Evolutionary conservation across 2,888 invertebrate genomes (phyloP).

Genomic region (Crematogaster levior): DNA sequence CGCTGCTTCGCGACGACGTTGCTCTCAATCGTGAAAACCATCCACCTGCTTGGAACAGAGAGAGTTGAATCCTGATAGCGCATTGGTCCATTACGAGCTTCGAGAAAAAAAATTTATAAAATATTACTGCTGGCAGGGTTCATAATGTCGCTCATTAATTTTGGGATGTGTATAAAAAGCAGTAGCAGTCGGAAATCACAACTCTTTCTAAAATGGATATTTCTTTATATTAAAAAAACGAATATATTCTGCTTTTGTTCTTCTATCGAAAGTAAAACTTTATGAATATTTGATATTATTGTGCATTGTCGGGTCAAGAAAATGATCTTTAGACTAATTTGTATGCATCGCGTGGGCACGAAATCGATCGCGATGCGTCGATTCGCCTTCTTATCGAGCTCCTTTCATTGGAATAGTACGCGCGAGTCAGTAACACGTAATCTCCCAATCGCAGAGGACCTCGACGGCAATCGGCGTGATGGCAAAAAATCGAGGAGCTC

Average conservation of each 20-base stretch:
- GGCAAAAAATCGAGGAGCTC: conserved; percentile 68
- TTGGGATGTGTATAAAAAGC: background rate
- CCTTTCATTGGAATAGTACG: conserved; percentile 67
- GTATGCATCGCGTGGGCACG: conserved; percentile 61
- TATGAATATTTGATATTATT: conserved; percentile 25
- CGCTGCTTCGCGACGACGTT: conserved; percentile 13
- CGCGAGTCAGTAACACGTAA: conserved; percentile 56
- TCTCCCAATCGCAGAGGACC: conserved; percentile 53
- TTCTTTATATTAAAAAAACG: background rate
- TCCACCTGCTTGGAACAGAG: background rate
- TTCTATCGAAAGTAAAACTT: background rate
- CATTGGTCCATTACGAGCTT: background rate
- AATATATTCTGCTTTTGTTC: background rate
- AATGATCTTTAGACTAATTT: conserved; percentile 23
- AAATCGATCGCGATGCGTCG: conserved; percentile 67
- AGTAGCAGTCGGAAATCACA: too few species aligned
- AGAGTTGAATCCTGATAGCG: background rate
- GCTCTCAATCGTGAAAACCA: conserved; percentile 17
- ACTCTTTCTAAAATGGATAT: too few species aligned
- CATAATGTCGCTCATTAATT: background rate
- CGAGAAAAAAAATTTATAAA: background rate
- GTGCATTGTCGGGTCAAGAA: background rate
- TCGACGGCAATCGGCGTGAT: conserved; percentile 52
- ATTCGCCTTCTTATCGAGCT: conserved; percentile 66
- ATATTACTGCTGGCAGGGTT: background rate